These are phyloP conservation scores for Pseudomyrmex gracilis DNA, from an alignment of 1,140 invertebrate genomes.

Conservation along the genomic window DNA sequence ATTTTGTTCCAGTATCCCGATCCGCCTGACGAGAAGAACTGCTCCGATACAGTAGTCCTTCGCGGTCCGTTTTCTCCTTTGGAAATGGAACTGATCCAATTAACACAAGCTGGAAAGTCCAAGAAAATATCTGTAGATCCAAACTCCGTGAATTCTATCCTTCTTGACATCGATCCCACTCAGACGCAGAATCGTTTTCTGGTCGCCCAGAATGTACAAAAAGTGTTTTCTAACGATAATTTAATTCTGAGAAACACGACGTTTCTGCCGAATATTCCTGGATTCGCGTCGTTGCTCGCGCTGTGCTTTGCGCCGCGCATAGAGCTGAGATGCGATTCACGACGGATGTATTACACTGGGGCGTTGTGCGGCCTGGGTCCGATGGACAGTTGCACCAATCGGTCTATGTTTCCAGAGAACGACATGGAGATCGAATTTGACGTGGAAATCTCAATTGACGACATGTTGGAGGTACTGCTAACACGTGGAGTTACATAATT, in stretches of 20 bases:
- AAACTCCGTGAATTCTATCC: constrained; percentile 94
- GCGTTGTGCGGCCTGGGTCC: constrained; percentile 93
- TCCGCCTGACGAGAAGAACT: constrained; percentile 81
- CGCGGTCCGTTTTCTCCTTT: constrained; percentile 90
- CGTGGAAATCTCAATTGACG: constrained; percentile 88
- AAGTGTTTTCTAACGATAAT: constrained; percentile 82
- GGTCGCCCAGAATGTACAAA: constrained; percentile 89
- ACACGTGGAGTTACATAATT: not conserved
- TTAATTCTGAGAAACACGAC: constrained; percentile 92
- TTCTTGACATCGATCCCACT: constrained; percentile 92
- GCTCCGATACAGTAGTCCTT: constrained; percentile 83
- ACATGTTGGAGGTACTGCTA: constrained; percentile 85
- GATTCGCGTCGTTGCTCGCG: constrained; percentile 90
- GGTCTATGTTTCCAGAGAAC: constrained; percentile 91
- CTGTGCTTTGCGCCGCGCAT: constrained; percentile 93
- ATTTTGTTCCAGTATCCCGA: constrained; percentile 73
- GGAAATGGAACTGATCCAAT: constrained; percentile 89
- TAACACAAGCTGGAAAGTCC: constrained; percentile 86
- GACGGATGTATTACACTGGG: constrained; percentile 88
- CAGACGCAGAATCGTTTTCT: constrained; percentile 88
- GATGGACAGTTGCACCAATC: constrained; percentile 83
- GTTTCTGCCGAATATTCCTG: constrained; percentile 94
- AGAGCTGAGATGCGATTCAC: constrained; percentile 89
- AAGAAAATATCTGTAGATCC: constrained; percentile 88
- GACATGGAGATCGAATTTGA: constrained; percentile 93